Base-by-base conservation (phyloP, 2,797 vertebrate species). In the Hyperoplus lanceolatus region DNA sequence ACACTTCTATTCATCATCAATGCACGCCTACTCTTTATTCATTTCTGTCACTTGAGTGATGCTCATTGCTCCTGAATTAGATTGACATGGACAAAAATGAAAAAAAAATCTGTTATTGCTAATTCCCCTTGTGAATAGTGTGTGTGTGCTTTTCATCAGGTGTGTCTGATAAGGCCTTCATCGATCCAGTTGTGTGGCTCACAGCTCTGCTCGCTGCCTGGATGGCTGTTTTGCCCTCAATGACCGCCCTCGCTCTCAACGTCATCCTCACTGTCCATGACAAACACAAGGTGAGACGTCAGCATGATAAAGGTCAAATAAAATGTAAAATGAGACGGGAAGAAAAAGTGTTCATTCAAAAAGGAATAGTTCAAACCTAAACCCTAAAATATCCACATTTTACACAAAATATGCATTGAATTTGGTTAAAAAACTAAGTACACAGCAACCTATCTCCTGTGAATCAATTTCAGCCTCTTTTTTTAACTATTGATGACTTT, bases 131-230 rank as follows among this genome's bases (percentile, higher is more conserved):
- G 51, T 43, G 39, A 51, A 54, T 13, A 39, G 43, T 80, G 57
- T 69, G 42, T 69, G 42, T 84, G 18, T 83, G 60, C 66, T 77
- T 77, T 67, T 75, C 73, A 54, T 18, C 88, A 98, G 97, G 94
- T 4, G 95, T 86, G 15, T 94, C 93, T 79, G 50, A 38, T 48
- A 95, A 93, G 0, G 94, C 96, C 72, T 94, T 98, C 68, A 82
- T 79, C 0, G 89, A 95, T 64, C 96, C 96, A 1, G 91, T 93
- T 0, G 62, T 94, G 39, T 95, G 97, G 93, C 94, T 98, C 0
- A 92, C 96, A 38, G 78, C 97, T 18, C 75, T 97, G n/a, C 93
- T 99, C 60, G 93, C 95, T 0, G 72, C 96, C 69, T 91, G 93
- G 65, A 75, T 89, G 5, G 97, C 95, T 61, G 86, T 94, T 9